phyloP scores from a whole-genome alignment of 2,888 invertebrate genomes.

The Lycaena phlaeas region DNA sequence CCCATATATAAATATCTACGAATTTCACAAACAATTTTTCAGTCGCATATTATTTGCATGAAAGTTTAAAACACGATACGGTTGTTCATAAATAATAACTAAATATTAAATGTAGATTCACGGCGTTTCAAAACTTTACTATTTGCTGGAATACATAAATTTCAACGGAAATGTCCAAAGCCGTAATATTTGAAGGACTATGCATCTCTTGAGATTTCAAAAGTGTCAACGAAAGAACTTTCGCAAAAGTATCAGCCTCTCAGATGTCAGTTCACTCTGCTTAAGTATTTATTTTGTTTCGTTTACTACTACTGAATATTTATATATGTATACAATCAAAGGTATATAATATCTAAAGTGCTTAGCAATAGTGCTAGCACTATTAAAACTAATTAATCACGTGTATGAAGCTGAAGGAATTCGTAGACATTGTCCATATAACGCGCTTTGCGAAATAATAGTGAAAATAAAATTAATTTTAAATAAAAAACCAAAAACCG shows the following conservation, averaged over 20 bases:
- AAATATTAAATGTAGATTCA: no score
- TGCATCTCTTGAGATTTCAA: slow-evolving; percentile 5
- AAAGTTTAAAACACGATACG: no score
- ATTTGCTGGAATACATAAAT: neutral
- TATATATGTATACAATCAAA: neutral
- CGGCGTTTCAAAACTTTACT: neutral
- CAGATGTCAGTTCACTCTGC: neutral
- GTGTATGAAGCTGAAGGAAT: no score
- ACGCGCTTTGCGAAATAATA: neutral
- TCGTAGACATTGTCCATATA: neutral
- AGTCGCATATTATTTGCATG: no score
- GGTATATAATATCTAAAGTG: no score
- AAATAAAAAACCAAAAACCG: no score
- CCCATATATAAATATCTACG: no score
- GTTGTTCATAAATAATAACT: no score
- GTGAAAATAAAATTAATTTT: no score
- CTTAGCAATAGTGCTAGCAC: no score
- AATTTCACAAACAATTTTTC: no score
- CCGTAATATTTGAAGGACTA: neutral
- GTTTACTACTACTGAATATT: neutral
- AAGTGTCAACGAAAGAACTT: slow-evolving; percentile 3
- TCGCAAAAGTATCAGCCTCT: neutral
- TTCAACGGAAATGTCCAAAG: neutral
- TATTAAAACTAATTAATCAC: neutral
- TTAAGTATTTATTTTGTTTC: neutral